Evolutionary conservation across 2,113 vertebrate genomes (phyloP), one percentile per base, ranked within the genome.

Genomic region (Poeciliopsis occidentalis): DNA sequence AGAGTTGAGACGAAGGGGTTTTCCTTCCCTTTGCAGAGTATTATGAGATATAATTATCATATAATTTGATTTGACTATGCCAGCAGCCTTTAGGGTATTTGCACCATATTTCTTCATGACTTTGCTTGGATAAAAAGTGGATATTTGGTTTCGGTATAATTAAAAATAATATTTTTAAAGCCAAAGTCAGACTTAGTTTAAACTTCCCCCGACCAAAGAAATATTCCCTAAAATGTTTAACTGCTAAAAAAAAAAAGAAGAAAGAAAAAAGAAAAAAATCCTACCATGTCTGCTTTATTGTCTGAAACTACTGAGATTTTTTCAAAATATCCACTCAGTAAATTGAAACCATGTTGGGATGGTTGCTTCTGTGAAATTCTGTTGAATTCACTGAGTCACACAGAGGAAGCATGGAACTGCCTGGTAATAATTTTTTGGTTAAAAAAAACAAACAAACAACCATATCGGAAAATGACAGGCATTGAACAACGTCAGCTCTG

Each of bases 231-330:
- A 31, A 30, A 29, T 13, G 27, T 12, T 62, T 62, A 29, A 13
- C 29, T 26, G 5, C 29, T 67, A 57, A 12, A 47, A 12, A 4
- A n/a, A 7, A 3, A n/a, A 4, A 47, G 22, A 15, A 27, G 27
- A 27, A 27, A 27, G 27, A 47, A 12, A 4, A n/a, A 7, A 3
- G 19, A 10, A 61, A 12, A 63, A 37, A 27, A 34, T 70, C 22
- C 29, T 3, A 47, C 26, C 10, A 11, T 47, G 44, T 47, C 3
- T 19, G 6, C 4, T 67, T 39, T 63, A 39, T 47, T 19, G 1
- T 61, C 11, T 44, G 37, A 73, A 76, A 17, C 70, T 81, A 32
- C 30, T 34, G 6, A 67, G 44, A 81, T 67, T 66, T 69, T 73
- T 34, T 60, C 12, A 29, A 12, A 74, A 26, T 4, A n/a, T 31